These are phyloP conservation scores for Trachythela sp. DNA, from an alignment of 64 coral and sea anemone genomes.

Conservation along the genomic window DNA sequence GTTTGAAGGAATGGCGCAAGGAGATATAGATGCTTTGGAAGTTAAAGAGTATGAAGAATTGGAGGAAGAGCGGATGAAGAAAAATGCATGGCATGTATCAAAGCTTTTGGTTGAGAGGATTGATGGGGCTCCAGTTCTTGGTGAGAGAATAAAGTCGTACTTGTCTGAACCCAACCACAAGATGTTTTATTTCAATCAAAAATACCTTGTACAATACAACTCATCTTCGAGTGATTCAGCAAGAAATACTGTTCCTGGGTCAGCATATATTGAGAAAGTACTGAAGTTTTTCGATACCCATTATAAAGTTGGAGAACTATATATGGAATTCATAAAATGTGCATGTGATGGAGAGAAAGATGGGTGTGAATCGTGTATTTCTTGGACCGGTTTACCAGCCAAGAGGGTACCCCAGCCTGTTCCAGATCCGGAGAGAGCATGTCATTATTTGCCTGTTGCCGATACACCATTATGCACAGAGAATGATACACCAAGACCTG, in stretches of 20 bases:
- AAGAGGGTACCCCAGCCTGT: conserved; percentile 41
- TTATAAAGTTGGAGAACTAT: neutral
- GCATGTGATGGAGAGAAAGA: neutral
- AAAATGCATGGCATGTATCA: conserved; percentile 22
- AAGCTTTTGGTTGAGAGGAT: neutral
- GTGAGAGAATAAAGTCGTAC: conserved; percentile 23
- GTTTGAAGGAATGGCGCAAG: neutral
- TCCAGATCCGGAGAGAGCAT: conserved; percentile 5
- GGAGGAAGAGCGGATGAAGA: conserved; percentile 18
- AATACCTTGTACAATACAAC: too few relatives aligned
- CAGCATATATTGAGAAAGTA: neutral
- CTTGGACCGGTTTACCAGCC: conserved; percentile 29
- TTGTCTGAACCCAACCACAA: neutral
- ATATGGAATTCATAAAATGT: neutral
- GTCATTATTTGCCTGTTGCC: conserved; percentile 28
- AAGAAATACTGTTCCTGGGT: conserved; percentile 17
- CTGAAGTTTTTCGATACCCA: neutral
- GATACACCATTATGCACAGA: conserved; percentile 31
- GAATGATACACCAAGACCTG: conserved; percentile 20
- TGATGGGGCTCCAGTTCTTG: conserved; percentile 29
- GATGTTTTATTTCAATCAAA: conserved; percentile 24
- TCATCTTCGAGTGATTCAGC: neutral
- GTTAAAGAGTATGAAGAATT: neutral
- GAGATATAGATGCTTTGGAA: too few relatives aligned
- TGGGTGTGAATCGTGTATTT: conserved; percentile 37